A percentile compares a stretch with the other conserved stretches of the same genome.
These are phyloP conservation scores for Beaufortia kweichowensis DNA, from an alignment of 2,113 vertebrate species.

Conservation along the genomic window DNA sequence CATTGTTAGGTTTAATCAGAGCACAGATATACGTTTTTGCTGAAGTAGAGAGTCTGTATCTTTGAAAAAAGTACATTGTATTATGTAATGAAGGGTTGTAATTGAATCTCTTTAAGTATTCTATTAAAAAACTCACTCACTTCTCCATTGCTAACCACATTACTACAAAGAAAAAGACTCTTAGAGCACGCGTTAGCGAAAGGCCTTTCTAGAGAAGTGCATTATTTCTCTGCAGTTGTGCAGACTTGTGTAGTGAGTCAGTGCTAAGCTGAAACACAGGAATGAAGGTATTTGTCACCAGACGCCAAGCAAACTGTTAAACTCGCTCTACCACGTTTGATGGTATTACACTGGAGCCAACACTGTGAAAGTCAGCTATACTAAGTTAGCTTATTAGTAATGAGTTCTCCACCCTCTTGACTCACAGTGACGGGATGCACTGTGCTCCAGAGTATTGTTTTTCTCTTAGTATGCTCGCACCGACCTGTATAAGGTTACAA, in stretches of 20 bases:
- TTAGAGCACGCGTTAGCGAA: not conserved
- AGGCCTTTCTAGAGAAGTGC: constrained; percentile 7
- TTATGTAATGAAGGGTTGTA: not conserved
- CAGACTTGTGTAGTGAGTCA: not conserved
- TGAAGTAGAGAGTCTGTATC: not conserved
- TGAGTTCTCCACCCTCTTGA: constrained; percentile 31
- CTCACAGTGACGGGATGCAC: constrained; percentile 1
- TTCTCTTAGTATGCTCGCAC: constrained; percentile 3
- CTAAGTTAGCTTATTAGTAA: constrained; percentile 19
- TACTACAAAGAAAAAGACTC: not conserved
- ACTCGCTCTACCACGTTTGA: constrained; percentile 1
- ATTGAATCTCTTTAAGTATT: not conserved
- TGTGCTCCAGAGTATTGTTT: not conserved
- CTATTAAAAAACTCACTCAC: not conserved
- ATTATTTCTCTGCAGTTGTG: not conserved
- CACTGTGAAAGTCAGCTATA: constrained; percentile 40
- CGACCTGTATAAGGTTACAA: not conserved
- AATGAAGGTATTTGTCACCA: no score
- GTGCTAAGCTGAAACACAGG: not conserved
- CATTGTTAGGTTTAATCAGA: not conserved
- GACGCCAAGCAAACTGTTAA: not conserved
- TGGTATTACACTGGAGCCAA: constrained; percentile 33
- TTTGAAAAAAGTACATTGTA: not conserved
- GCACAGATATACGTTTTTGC: not conserved
- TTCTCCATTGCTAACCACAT: not conserved